A percentile compares a stretch with the other conserved stretches of the same genome.
Evolutionary conservation across 2,113 vertebrate genomes (phyloP).

Genomic region (Benitochromis conjunctus): DNA sequence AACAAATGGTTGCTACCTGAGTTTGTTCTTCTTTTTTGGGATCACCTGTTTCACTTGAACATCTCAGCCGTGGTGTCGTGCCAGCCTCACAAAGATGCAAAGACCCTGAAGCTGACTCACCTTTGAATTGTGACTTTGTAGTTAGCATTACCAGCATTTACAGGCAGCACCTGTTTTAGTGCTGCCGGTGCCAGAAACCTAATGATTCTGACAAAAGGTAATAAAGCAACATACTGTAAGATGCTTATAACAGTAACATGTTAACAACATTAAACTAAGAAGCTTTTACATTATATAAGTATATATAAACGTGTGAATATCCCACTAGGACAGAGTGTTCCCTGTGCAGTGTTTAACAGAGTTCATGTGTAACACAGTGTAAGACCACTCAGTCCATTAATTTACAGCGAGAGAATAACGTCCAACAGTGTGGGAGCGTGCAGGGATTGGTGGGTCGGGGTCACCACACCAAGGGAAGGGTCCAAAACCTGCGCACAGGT

Average conservation of each 20-base stretch:
- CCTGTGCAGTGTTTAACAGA: neutral
- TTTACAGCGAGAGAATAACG: neutral
- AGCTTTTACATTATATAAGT: neutral
- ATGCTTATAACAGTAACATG: neutral
- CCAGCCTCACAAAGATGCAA: neutral
- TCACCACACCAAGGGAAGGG: neutral
- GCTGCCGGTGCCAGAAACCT: neutral
- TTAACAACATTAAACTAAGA: neutral
- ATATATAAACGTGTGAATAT: neutral
- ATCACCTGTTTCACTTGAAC: constrained; percentile 17
- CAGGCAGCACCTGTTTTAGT: neutral
- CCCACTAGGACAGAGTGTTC: neutral
- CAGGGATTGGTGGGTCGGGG: neutral
- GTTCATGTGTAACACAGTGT: neutral
- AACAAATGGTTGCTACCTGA: neutral
- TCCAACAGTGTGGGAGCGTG: neutral
- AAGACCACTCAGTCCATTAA: neutral
- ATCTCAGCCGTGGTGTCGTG: neutral
- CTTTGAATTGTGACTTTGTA: neutral
- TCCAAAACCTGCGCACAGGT: neutral
- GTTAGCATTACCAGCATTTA: neutral
- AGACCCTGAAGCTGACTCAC: neutral
- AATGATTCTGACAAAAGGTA: neutral
- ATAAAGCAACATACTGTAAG: neutral
- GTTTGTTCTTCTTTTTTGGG: neutral